phyloP scores from a whole-genome alignment of 2,113 vertebrate genomes.

The Mystacornis crossleyi region DNA sequence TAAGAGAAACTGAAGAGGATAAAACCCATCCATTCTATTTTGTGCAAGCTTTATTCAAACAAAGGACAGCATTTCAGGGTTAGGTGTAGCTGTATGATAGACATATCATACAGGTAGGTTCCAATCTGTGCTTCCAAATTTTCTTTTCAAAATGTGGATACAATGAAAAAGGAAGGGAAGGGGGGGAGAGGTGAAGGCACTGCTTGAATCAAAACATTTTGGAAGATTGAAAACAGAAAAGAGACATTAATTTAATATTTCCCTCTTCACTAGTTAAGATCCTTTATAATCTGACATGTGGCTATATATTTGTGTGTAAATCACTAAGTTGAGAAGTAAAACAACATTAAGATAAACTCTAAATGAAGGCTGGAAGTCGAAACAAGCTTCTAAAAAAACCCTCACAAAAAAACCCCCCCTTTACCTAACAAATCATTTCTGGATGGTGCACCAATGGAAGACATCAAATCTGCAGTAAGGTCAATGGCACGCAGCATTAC shows the following conservation, averaged over 20 bases:
- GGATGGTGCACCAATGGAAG: background rate
- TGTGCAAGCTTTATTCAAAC: background rate
- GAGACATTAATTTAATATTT: background rate
- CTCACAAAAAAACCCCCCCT: background rate
- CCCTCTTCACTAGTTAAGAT: background rate
- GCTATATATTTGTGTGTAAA: background rate
- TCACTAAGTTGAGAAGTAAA: background rate
- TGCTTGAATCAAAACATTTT: background rate
- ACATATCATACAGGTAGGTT: background rate
- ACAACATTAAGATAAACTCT: background rate
- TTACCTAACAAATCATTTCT: conserved; percentile 20
- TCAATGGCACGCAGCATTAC: conserved; percentile 58
- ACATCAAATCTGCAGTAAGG: conserved; percentile 1
- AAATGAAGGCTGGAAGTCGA: background rate
- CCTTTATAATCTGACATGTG: background rate
- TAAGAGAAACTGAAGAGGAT: background rate
- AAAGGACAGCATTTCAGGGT: background rate
- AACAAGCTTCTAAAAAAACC: background rate
- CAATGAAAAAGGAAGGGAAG: background rate
- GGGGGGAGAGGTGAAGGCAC: background rate
- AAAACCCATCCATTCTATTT: background rate
- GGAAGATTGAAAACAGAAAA: background rate
- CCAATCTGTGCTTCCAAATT: background rate
- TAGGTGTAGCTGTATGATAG: background rate
- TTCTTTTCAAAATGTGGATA: background rate